A percentile compares a stretch with the other conserved stretches of the same genome.
These are phyloP conservation scores for Tyrannus savana DNA, from an alignment of 2,113 vertebrate genomes.

Conservation along the genomic window DNA sequence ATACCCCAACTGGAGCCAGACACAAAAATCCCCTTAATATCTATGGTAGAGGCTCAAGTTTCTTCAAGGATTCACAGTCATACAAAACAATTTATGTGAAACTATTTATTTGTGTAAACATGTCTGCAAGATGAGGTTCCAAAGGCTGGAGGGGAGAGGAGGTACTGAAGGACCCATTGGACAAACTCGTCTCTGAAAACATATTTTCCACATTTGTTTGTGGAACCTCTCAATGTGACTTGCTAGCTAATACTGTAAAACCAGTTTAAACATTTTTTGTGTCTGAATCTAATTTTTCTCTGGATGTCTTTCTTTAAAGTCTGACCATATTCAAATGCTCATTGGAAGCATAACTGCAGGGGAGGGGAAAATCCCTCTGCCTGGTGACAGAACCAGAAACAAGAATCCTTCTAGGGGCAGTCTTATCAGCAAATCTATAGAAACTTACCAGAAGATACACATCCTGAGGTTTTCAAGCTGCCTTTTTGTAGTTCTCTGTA, in stretches of 20 bases:
- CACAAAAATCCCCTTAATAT: not conserved
- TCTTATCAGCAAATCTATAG: slow-evolving; percentile 48
- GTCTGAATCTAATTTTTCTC: not conserved
- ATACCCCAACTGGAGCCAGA: not conserved
- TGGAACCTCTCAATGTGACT: not conserved
- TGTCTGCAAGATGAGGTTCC: not conserved
- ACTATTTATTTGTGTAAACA: not conserved
- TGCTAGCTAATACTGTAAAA: not conserved
- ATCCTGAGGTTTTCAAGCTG: slow-evolving; percentile 46
- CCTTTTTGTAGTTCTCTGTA: slow-evolving; percentile 56
- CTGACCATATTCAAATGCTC: not conserved
- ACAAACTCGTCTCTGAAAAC: not conserved
- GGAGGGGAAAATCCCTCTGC: not conserved
- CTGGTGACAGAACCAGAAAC: slow-evolving; percentile 1
- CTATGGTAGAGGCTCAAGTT: not conserved
- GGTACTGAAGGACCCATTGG: not conserved
- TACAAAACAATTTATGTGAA: not conserved
- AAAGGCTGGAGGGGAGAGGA: not conserved
- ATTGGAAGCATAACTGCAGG: not conserved
- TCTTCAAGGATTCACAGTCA: not conserved
- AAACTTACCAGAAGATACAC: slow-evolving; percentile 42
- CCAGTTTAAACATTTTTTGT: not conserved
- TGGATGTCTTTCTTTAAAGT: not conserved
- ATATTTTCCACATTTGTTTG: not conserved
- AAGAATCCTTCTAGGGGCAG: slow-evolving; percentile 34